phyloP scores from a whole-genome alignment of 2,888 invertebrate genomes.

The Thecocarcelia acutangulata region DNA sequence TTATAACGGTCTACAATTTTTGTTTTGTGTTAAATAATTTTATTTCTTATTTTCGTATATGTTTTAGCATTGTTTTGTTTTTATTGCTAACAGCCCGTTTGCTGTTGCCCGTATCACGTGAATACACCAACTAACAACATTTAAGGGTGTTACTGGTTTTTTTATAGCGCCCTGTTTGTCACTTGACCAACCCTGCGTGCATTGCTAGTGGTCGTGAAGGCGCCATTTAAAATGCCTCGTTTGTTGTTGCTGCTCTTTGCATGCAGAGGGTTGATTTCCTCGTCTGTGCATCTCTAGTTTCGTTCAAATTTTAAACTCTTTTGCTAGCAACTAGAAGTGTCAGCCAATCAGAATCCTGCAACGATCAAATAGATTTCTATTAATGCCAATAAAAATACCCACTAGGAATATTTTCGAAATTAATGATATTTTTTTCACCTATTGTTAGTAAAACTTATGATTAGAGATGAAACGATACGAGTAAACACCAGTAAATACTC shows the following conservation, averaged over 20 bases:
- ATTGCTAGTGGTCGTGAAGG: slow-evolving; percentile 79
- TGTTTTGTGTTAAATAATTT: slow-evolving; percentile 12
- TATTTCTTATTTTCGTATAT: slow-evolving; percentile 37
- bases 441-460: too few relatives aligned
- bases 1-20: slow-evolving; percentile 21
- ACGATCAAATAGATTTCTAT: slow-evolving; percentile 75
- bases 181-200: slow-evolving; percentile 76
- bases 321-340: slow-evolving; percentile 50
- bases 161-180: slow-evolving; percentile 74
- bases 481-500: too few relatives aligned
- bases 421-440: too few relatives aligned
- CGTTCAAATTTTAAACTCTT: slow-evolving; percentile 51
- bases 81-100: slow-evolving; percentile 48
- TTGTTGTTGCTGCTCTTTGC: slow-evolving; percentile 57
- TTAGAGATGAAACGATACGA: too few relatives aligned
- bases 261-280: slow-evolving; percentile 33
- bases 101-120: slow-evolving; percentile 77
- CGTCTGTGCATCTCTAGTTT: slow-evolving; percentile 20
- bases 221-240: slow-evolving; percentile 77
- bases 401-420: slow-evolving; percentile 37
- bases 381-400: slow-evolving; percentile 52
- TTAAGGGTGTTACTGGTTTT: slow-evolving; percentile 76
- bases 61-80: slow-evolving; percentile 51
- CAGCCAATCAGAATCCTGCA: slow-evolving; percentile 77
- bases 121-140: slow-evolving; percentile 78